Evolutionary conservation across 2,797 vertebrate genomes (phyloP).

Genomic region (Pitangus sulphuratus): DNA sequence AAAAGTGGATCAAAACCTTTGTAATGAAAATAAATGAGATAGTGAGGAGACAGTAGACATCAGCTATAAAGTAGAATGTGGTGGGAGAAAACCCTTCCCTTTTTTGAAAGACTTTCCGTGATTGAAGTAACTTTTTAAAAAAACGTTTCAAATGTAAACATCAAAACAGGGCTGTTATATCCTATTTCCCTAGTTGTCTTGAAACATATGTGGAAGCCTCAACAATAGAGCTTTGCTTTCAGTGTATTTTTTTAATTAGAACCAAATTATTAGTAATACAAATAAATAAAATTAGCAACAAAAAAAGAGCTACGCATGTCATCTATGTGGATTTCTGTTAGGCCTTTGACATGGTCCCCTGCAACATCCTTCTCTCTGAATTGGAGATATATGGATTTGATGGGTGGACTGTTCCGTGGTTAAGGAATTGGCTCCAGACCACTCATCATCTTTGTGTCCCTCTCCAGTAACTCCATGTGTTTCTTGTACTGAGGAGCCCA

Average conservation of each 20-base stretch:
- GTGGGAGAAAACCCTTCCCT: not conserved
- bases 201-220: not conserved
- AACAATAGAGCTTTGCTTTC: not conserved
- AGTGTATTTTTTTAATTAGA: not conserved
- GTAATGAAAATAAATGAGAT: not conserved
- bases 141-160: not conserved
- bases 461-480: not conserved
- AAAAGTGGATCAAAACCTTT: not conserved
- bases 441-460: not conserved
- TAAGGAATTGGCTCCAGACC: not conserved
- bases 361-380: not conserved
- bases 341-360: fast-evolving
- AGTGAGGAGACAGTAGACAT: not conserved
- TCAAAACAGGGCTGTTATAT: not conserved
- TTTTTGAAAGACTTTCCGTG: not conserved
- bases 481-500: not conserved
- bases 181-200: not conserved
- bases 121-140: not conserved
- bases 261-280: not conserved
- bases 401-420: not conserved
- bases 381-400: not conserved
- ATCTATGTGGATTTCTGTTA: not conserved
- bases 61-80: not conserved
- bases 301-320: fast-evolving
- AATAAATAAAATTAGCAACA: not conserved